These are phyloP conservation scores for Sminthurinus signatus DNA, from an alignment of 1,140 invertebrate genomes.

Conservation along the genomic window DNA sequence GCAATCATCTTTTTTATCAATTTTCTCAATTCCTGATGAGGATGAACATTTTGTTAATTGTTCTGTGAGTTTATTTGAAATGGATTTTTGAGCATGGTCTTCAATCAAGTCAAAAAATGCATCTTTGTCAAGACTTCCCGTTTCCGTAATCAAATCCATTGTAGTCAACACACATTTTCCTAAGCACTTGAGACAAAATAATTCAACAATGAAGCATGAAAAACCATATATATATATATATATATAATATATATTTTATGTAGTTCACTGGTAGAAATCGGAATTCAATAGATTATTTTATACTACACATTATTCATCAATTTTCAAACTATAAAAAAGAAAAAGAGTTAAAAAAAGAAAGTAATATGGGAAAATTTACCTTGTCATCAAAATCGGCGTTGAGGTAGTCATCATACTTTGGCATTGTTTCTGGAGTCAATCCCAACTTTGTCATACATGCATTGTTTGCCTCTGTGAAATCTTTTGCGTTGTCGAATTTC, in stretches of 20 bases:
- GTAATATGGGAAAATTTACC: conserved; percentile 14
- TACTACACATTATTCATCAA: too few species aligned
- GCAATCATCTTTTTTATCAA: conserved; percentile 10
- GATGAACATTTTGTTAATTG: conserved; percentile 19
- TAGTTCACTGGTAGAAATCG: too few species aligned
- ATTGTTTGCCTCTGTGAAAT: not conserved
- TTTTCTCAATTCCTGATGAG: conserved; percentile 14
- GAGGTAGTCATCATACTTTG: conserved; percentile 7
- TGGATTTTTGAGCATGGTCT: conserved; percentile 20
- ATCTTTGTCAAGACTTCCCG: conserved; percentile 22
- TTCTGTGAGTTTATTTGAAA: conserved; percentile 26
- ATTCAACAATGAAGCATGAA: too few species aligned
- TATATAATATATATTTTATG: conserved; percentile 1
- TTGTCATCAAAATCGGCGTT: conserved; percentile 21
- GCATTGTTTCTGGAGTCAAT: not conserved
- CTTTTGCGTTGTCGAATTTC: conserved; percentile 10
- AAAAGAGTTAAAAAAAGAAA: not conserved
- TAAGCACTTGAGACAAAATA: too few species aligned
- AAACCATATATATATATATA: too few species aligned
- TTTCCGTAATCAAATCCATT: conserved; percentile 16
- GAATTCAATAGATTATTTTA: too few species aligned
- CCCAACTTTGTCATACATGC: conserved; percentile 5
- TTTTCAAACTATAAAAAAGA: not conserved
- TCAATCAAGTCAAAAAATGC: conserved; percentile 24
- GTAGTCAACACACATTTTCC: conserved; percentile 13